Base-by-base conservation (phyloP, 2,797 vertebrate species). In the Gobionotothen gibberifrons region DNA sequence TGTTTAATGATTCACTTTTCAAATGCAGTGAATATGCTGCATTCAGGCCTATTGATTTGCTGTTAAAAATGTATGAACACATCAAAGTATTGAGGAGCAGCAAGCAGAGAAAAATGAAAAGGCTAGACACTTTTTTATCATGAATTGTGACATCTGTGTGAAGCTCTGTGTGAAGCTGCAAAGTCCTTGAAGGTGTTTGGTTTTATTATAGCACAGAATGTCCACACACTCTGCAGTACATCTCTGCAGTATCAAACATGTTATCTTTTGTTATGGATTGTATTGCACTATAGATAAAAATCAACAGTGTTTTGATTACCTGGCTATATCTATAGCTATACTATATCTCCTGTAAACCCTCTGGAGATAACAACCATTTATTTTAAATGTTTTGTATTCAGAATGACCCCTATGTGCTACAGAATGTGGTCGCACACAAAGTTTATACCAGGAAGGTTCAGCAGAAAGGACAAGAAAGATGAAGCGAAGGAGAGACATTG, bases 371-470 rank as follows among this genome's bases (percentile, higher is more conserved):
- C 32, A 55, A 54, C 21, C 21, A 32, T 65, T 75, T 74, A 32
- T 65, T 75, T 74, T 36, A 36, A 85, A 73, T 5, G 42, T 4
- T 42, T 55, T 79, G 53, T 68, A 70, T 74, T 82, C 56, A 69
- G 32, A 42, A 46, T 68, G 52, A 76, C 55, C 19, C 29, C 15
- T 0, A 1, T 39, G 55, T 69, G 57, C 56, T 59, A 52, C 59
- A 69, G 59, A 13, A 56, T 54, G 54, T 43, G 51, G 60, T 44
- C 71, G 71, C 51, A 59, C 15, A 58, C 36, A 66, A 40, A 42
- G 46, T 74, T 78, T 58, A 40, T 60, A 61, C 72, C 55, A 40
- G 21, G 60, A 32, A 36, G 51, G 52, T 44, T 74, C 6, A 15
- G 53, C 15, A 22, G 61, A 19, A 47, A 51, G 61, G 19, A 59